Conservation (phyloP, 2,113 vertebrate genomes). For the Perca flavescens region DNA sequence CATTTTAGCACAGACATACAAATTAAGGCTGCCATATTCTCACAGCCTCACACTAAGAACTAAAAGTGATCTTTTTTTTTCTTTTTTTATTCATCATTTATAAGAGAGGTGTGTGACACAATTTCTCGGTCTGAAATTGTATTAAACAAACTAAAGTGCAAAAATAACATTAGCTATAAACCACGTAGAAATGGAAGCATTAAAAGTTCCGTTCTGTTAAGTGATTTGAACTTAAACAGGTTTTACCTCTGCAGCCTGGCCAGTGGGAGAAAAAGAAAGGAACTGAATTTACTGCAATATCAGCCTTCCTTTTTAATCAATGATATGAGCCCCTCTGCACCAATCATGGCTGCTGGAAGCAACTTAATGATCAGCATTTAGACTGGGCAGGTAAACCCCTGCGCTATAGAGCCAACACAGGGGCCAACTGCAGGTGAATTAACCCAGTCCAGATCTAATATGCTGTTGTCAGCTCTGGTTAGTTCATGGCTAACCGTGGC, state of each 20-base stretch:
- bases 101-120: slow-evolving; percentile 73
- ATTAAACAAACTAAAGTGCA: slow-evolving; percentile 20
- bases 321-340: slow-evolving; percentile 71
- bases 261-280: slow-evolving; percentile 20
- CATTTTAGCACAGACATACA: slow-evolving; percentile 88
- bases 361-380: slow-evolving; percentile 89
- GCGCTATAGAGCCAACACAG: slow-evolving; percentile 93
- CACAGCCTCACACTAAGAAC: slow-evolving; percentile 83
- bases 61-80: slow-evolving; percentile 88
- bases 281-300: slow-evolving; percentile 68
- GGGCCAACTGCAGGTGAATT: slow-evolving; percentile 95
- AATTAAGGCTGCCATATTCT: slow-evolving; percentile 95
- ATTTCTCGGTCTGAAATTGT: not conserved
- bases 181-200: not conserved
- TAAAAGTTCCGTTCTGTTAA: not conserved
- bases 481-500: slow-evolving; percentile 87
- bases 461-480: slow-evolving; percentile 95
- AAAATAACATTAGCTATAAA: slow-evolving; percentile 35
- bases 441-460: slow-evolving; percentile 97
- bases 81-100: slow-evolving; percentile 78
- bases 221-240: slow-evolving; percentile 40
- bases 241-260: slow-evolving; percentile 28
- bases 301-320: slow-evolving; percentile 78
- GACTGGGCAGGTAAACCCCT: slow-evolving; percentile 92
- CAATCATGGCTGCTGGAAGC: slow-evolving; percentile 78